These are phyloP conservation scores for Daboia siamensis DNA, from an alignment of 2,113 vertebrate species.

Conservation along the genomic window DNA sequence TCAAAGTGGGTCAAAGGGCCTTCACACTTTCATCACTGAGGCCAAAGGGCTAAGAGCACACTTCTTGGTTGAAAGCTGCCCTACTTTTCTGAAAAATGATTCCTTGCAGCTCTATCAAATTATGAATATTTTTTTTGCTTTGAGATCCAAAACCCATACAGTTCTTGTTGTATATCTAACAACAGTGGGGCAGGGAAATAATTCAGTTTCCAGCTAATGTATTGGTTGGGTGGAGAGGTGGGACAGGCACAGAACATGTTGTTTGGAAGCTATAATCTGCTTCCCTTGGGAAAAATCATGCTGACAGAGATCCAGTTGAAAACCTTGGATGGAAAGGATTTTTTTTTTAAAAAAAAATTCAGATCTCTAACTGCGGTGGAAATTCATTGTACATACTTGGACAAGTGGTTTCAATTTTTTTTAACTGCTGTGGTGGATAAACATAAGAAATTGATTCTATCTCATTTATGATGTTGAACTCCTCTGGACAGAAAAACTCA, in stretches of 20 bases:
- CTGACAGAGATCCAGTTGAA: not conserved
- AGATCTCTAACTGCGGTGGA: conserved; percentile 26
- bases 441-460: conserved; percentile 34
- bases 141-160: conserved; percentile 25
- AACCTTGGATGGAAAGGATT: conserved; percentile 28
- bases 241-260: not conserved
- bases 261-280: not conserved
- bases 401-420: conserved; percentile 26
- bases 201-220: conserved; percentile 20
- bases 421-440: conserved; percentile 39
- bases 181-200: not conserved
- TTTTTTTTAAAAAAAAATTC: not conserved
- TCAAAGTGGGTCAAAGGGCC: conserved; percentile 28
- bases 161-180: not conserved
- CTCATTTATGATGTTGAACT: conserved; percentile 8
- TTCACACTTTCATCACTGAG: conserved; percentile 43
- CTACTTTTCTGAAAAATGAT: conserved; percentile 58
- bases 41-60: conserved; percentile 34
- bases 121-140: conserved; percentile 42
- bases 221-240: not conserved
- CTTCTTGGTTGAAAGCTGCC: conserved; percentile 35
- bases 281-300: conserved; percentile 24
- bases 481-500: conserved; percentile 27
- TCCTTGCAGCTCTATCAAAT: conserved; percentile 42
- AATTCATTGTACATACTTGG: conserved; percentile 41